Evolutionary conservation across 2,797 vertebrate genomes (phyloP).

Genomic region (Semaprochilodus insignis): DNA sequence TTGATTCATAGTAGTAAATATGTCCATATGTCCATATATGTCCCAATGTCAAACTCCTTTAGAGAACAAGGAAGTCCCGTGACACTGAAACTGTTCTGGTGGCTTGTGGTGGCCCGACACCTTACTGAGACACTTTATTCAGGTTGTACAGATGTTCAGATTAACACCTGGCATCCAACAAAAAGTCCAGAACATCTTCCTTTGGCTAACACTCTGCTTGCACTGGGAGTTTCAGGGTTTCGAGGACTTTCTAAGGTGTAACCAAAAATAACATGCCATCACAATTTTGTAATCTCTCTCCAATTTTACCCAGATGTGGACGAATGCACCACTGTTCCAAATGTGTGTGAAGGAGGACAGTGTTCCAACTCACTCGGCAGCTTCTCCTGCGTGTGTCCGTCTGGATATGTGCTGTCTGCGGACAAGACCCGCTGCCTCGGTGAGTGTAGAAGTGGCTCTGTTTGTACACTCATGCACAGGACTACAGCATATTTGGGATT

Average conservation of each 20-base stretch:
- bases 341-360: conserved; percentile 73
- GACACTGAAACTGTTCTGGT: too few relatives aligned
- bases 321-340: conserved; percentile 73
- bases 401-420: conserved; percentile 67
- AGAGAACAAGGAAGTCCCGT: too few relatives aligned
- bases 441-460: conserved; percentile 59
- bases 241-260: neutral
- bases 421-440: conserved; percentile 75
- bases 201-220: neutral
- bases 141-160: too few relatives aligned
- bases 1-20: too few relatives aligned
- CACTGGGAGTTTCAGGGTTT: neutral
- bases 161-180: neutral
- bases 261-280: conserved; percentile 3
- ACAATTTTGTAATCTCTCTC: conserved; percentile 4
- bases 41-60: too few relatives aligned
- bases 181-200: neutral
- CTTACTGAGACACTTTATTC: too few relatives aligned
- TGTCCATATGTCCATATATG: too few relatives aligned
- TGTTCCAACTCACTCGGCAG: conserved; percentile 78
- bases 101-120: too few relatives aligned
- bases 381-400: conserved; percentile 77
- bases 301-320: conserved; percentile 73
- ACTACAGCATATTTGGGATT: neutral
- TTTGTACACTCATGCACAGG: neutral